Percentiles rank a stretch among this genome's conserved stretches.
These are phyloP conservation scores for Calephelis virginiensis DNA, from an alignment of 1,140 invertebrate species.

Conservation along the genomic window DNA sequence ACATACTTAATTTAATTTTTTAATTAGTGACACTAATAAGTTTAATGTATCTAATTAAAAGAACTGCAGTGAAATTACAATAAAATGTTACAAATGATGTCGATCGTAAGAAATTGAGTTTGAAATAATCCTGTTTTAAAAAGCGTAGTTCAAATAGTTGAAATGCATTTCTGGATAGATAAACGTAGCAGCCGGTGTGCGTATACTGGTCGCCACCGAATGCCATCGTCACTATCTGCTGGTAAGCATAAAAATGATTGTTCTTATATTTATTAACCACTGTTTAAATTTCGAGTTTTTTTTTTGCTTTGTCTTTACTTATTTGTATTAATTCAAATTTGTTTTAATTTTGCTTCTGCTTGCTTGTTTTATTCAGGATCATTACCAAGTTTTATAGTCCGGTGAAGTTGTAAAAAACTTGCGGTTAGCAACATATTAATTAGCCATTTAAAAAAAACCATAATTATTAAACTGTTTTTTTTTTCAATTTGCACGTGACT, in stretches of 20 bases:
- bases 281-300: neutral
- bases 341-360: neutral
- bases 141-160: slow-evolving; percentile 14
- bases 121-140: neutral
- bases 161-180: slow-evolving; percentile 87
- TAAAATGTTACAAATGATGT: neutral
- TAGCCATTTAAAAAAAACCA: no score
- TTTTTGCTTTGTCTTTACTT: no score
- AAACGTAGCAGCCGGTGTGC: slow-evolving; percentile 83
- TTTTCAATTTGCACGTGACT: no score
- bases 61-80: neutral
- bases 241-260: slow-evolving; percentile 42
- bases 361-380: no score
- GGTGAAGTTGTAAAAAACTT: no score
- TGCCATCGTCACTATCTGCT: slow-evolving; percentile 77
- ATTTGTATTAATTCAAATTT: neutral
- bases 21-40: neutral
- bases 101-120: neutral
- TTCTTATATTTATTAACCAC: no score
- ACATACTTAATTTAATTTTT: neutral
- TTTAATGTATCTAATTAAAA: neutral
- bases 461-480: no score
- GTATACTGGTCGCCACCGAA: slow-evolving; percentile 80
- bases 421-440: no score
- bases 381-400: no score